Evolutionary conservation across 2,113 vertebrate genomes (phyloP).

Genomic region (Tenebrosternarchus preto): DNA sequence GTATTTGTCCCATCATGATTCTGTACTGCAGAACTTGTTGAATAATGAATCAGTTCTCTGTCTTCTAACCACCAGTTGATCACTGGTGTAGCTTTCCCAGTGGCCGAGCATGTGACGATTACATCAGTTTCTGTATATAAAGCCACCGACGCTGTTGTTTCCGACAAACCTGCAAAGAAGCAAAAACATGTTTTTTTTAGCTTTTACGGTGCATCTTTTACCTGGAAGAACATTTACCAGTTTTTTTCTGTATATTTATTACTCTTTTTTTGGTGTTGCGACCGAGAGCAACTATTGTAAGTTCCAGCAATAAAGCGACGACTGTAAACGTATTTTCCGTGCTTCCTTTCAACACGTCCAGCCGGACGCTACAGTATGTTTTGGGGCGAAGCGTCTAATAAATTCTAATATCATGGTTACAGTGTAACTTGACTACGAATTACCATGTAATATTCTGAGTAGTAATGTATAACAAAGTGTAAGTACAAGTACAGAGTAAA

Average conservation of each 20-base stretch:
- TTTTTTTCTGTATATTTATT: background rate
- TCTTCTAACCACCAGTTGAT: conserved; percentile 55
- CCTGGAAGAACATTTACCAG: no score
- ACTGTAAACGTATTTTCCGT: no score
- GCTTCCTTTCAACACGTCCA: no score
- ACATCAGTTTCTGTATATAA: background rate
- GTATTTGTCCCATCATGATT: conserved; percentile 61
- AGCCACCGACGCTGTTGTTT: conserved; percentile 9
- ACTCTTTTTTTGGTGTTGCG: no score
- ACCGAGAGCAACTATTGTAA: no score
- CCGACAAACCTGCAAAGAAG: conserved; percentile 63
- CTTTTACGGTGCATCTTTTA: background rate
- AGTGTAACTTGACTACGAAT: background rate
- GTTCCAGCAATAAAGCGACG: no score
- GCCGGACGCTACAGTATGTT: no score
- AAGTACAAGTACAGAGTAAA: no score
- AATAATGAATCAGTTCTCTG: accelerated
- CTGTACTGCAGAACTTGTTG: accelerated
- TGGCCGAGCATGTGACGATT: conserved; percentile 67
- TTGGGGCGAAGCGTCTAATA: no score
- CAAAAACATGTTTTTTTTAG: background rate
- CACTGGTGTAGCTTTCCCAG: conserved; percentile 69
- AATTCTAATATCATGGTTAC: background rate
- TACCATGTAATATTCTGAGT: no score
- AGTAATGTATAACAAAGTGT: no score